Evolutionary conservation across 2,113 vertebrate genomes (phyloP).

Genomic region (Varanus salvator): DNA sequence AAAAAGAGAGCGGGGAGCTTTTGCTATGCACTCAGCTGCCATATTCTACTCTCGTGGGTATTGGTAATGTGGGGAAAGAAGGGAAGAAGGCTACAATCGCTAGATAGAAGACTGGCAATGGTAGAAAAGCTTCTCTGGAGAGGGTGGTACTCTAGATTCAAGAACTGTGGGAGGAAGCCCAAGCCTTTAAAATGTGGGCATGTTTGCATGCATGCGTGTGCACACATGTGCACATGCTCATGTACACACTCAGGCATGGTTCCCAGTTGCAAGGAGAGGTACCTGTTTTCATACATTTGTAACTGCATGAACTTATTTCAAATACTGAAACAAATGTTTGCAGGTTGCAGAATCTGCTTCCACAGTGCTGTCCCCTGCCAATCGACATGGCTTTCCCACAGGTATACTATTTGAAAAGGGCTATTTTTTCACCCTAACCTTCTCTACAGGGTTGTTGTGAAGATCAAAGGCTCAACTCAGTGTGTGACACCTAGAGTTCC

Average conservation of each 20-base stretch:
- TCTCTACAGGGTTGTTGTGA: neutral
- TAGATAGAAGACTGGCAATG: neutral
- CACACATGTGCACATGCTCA: too few relatives aligned
- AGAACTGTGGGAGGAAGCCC: neutral
- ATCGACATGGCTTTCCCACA: neutral
- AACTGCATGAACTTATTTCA: neutral
- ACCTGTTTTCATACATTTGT: neutral
- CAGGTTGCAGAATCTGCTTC: neutral
- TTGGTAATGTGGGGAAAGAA: neutral
- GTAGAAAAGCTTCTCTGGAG: neutral
- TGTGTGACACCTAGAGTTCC: neutral
- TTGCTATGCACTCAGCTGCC: neutral
- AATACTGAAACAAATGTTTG: neutral
- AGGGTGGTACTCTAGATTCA: neutral
- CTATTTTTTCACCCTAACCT: too few relatives aligned
- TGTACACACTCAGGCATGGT: too few relatives aligned
- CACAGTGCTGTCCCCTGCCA: neutral
- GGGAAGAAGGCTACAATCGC: neutral
- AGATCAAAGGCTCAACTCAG: neutral
- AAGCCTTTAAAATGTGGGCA: neutral
- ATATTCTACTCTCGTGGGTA: neutral
- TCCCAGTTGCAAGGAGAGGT: neutral
- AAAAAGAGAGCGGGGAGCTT: neutral
- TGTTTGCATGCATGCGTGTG: too few relatives aligned
- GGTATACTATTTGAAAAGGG: neutral